A percentile compares a stretch with the other conserved stretches of the same genome.
Conservation (phyloP, 2,113 vertebrate genomes). For the Hylia prasina region DNA sequence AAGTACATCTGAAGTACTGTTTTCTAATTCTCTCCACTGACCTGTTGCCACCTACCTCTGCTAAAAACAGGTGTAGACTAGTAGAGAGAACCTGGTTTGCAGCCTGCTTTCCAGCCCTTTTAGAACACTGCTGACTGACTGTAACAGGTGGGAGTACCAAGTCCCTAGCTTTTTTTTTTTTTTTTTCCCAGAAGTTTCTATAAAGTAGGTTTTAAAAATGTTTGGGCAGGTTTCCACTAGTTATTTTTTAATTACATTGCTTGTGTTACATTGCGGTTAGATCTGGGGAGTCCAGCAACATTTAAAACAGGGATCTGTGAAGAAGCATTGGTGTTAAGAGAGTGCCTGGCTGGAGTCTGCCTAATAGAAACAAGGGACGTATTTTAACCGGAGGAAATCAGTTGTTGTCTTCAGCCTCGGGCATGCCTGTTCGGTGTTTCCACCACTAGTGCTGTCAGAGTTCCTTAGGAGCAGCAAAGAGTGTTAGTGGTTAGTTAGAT, state of each 20-base stretch:
- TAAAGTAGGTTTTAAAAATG: not conserved
- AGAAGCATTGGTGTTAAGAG: not conserved
- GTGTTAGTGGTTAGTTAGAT: not conserved
- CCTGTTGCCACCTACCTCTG: not conserved
- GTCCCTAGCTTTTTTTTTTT: not conserved
- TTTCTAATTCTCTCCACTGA: not conserved
- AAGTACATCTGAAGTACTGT: not conserved
- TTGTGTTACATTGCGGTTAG: not conserved
- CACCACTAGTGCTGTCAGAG: not conserved
- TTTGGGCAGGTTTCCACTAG: not conserved
- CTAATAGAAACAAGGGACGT: not conserved
- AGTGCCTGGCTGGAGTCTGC: not conserved
- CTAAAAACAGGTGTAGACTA: not conserved
- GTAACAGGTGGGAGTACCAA: not conserved
- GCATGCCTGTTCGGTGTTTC: not conserved
- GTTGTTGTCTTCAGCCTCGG: not conserved
- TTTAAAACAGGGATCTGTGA: not conserved
- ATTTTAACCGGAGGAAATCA: not conserved
- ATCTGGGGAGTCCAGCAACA: not conserved
- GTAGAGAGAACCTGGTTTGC: not conserved
- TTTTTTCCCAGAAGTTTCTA: rapidly evolving
- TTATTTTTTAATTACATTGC: not conserved
- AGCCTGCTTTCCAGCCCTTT: not conserved
- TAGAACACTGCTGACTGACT: not conserved
- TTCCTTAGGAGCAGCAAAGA: not conserved